Percentiles rank a stretch among this genome's conserved stretches.
Evolutionary conservation across 2,113 vertebrate genomes (phyloP).

Genomic region (Heloderma charlesbogerti): DNA sequence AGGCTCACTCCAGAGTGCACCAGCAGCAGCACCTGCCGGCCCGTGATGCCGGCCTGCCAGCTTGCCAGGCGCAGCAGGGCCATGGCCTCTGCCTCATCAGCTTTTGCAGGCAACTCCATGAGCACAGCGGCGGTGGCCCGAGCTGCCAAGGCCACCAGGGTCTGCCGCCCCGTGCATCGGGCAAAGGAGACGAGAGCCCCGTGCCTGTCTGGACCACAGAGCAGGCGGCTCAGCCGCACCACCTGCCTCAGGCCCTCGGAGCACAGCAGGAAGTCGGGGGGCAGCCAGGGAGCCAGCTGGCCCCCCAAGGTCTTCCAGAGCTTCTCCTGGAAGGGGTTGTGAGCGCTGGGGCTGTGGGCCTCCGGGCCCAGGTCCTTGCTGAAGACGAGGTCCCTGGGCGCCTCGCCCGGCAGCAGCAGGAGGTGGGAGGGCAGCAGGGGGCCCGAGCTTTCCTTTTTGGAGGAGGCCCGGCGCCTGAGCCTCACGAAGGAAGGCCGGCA

Average conservation of each 20-base stretch:
- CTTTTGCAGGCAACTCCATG: conserved; percentile 72
- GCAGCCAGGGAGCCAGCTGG: conserved; percentile 61
- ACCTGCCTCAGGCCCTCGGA: conserved; percentile 77
- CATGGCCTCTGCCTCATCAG: conserved; percentile 66
- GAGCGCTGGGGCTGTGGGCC: neutral
- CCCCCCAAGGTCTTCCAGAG: conserved; percentile 63
- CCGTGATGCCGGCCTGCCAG: conserved; percentile 67
- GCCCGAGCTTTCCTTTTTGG: conserved; percentile 6
- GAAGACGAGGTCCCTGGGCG: conserved; percentile 68
- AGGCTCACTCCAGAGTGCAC: conserved; percentile 72
- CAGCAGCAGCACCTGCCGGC: conserved; percentile 73
- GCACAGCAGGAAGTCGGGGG: conserved; percentile 64
- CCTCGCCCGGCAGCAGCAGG: conserved; percentile 56
- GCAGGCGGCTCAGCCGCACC: conserved; percentile 76
- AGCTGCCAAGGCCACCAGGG: conserved; percentile 78
- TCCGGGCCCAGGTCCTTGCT: conserved; percentile 67
- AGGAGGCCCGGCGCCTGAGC: neutral
- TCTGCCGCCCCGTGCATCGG: conserved; percentile 80
- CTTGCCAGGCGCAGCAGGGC: conserved; percentile 75
- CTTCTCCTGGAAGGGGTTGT: conserved; percentile 73
- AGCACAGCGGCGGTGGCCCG: conserved; percentile 69
- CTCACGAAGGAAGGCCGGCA: no score
- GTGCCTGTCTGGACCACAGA: conserved; percentile 81
- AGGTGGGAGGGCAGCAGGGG: conserved; percentile 46
- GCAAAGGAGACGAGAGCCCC: conserved; percentile 73